Conservation (phyloP, 2,113 vertebrate species). For the Echinops telfairi region DNA sequence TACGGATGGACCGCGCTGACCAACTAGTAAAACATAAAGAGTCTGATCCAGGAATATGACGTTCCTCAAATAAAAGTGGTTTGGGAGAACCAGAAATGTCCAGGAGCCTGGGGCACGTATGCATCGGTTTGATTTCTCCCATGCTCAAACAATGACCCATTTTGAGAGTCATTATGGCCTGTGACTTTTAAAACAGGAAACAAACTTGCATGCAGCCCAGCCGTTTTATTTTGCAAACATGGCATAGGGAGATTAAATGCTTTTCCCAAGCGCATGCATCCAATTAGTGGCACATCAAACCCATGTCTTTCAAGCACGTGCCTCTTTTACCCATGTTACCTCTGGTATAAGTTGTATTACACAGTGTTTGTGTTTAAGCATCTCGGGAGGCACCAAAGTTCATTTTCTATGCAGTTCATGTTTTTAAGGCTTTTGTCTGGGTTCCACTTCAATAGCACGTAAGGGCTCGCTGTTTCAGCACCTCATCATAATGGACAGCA, state of each 20-base stretch:
- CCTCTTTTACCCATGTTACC: background rate
- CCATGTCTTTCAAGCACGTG: background rate
- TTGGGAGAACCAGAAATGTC: background rate
- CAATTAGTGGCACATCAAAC: constrained; percentile 24
- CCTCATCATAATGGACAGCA: constrained; percentile 44
- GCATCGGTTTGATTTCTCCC: constrained; percentile 20
- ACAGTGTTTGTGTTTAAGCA: background rate
- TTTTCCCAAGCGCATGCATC: background rate
- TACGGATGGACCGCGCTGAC: background rate
- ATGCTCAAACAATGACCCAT: background rate
- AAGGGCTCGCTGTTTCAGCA: constrained; percentile 45
- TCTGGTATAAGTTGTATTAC: background rate
- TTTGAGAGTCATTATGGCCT: constrained; percentile 10
- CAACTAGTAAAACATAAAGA: background rate
- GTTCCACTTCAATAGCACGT: background rate
- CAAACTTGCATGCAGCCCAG: constrained; percentile 16
- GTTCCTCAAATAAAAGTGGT: background rate
- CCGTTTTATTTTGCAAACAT: constrained; percentile 66
- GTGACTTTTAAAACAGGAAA: constrained; percentile 37
- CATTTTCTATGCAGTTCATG: background rate
- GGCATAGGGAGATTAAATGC: constrained; percentile 10
- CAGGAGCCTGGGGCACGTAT: background rate
- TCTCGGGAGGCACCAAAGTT: background rate
- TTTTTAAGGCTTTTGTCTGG: background rate
- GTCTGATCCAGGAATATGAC: background rate